These are phyloP conservation scores for Vombatus ursinus DNA, from an alignment of 2,113 vertebrate species.

Conservation along the genomic window DNA sequence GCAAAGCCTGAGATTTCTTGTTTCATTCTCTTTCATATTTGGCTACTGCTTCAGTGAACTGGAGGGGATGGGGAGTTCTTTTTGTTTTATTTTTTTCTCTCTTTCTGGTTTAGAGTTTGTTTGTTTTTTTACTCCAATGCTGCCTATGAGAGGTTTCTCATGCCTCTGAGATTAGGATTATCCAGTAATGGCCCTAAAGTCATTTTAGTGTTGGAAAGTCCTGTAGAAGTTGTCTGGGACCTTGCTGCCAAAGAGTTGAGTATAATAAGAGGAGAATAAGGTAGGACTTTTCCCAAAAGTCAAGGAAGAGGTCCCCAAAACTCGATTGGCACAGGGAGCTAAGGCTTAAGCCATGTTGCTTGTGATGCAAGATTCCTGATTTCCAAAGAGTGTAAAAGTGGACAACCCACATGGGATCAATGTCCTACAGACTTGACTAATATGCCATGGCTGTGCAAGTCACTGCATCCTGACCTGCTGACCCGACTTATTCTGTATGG, in stretches of 20 bases:
- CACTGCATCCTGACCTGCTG: neutral
- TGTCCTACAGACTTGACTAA: neutral
- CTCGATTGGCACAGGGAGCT: neutral
- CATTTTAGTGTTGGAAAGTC: neutral
- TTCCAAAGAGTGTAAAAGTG: neutral
- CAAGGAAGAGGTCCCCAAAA: neutral
- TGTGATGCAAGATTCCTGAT: neutral
- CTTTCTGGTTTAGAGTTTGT: neutral
- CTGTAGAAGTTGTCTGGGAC: neutral
- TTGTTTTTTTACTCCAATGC: neutral
- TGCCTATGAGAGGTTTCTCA: neutral
- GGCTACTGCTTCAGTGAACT: neutral
- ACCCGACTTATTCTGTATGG: neutral
- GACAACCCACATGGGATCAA: neutral
- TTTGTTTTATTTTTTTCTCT: neutral
- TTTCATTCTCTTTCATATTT: neutral
- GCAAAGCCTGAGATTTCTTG: neutral
- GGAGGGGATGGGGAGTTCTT: neutral
- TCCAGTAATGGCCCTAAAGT: neutral
- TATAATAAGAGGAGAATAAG: neutral
- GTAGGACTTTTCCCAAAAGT: neutral
- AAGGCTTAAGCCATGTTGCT: neutral
- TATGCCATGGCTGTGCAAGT: neutral
- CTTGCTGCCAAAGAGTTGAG: neutral
- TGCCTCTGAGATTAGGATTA: neutral